phyloP scores from a whole-genome alignment of 2,113 vertebrate genomes.

The Shinisaurus crocodilurus region DNA sequence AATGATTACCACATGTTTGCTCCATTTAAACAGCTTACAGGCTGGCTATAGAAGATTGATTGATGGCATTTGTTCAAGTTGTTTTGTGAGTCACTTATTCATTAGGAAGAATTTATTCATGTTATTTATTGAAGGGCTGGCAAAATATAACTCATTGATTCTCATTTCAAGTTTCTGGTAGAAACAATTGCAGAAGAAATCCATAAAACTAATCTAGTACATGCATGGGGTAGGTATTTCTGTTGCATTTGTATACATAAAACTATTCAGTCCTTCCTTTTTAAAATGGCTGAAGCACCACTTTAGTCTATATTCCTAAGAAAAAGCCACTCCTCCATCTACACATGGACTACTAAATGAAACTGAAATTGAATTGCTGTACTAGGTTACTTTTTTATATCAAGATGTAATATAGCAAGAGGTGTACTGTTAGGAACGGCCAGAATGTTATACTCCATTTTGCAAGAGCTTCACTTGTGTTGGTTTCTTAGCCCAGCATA shows the following conservation, averaged over 20 bases:
- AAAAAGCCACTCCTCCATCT: neutral
- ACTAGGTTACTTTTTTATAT: neutral
- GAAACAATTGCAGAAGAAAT: conserved; percentile 34
- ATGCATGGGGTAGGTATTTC: neutral
- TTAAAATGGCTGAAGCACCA: neutral
- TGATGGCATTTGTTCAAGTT: conserved; percentile 69
- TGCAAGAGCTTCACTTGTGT: neutral
- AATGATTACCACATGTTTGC: conserved; percentile 75
- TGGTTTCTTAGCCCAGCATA: neutral
- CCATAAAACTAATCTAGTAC: neutral
- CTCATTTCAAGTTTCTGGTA: conserved; percentile 41
- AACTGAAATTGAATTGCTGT: neutral
- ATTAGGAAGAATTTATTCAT: conserved; percentile 56
- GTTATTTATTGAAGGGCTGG: conserved; percentile 64
- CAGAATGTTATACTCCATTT: neutral
- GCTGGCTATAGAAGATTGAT: conserved; percentile 64
- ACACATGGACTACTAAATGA: neutral
- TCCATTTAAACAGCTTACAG: conserved; percentile 62
- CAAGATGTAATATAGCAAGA: neutral
- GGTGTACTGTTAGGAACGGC: neutral
- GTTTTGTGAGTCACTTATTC: conserved; percentile 70
- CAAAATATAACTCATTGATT: conserved; percentile 57
- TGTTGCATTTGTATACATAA: neutral
- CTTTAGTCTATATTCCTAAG: neutral
- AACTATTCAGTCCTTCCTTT: conserved; percentile 7